Conservation (phyloP, 1,140 invertebrate species). For the Euschistus heros region DNA sequence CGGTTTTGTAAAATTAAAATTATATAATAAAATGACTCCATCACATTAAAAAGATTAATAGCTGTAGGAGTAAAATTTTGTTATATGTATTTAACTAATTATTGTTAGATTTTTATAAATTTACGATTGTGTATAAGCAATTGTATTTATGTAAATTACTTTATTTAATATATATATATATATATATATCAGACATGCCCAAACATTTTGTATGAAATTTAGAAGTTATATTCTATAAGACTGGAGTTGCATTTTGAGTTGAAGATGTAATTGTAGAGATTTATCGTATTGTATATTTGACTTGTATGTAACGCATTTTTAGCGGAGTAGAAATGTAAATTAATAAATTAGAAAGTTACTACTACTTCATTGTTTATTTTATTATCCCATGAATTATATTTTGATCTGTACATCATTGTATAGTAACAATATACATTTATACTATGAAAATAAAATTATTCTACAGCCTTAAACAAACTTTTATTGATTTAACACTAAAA, state of each 20-base stretch:
- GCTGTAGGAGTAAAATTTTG: slow-evolving; percentile 1
- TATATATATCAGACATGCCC: not conserved
- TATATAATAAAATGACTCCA: not conserved
- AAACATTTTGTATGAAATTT: slow-evolving; percentile 5
- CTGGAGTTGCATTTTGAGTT: slow-evolving; percentile 23
- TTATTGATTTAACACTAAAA: too few species aligned
- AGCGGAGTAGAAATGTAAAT: slow-evolving; percentile 15
- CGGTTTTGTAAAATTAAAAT: not conserved
- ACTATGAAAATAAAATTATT: too few species aligned
- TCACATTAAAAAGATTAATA: not conserved
- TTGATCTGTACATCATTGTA: too few species aligned
- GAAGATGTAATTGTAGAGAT: slow-evolving; percentile 10
- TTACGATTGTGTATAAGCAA: not conserved
- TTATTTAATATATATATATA: not conserved
- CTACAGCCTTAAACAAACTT: too few species aligned
- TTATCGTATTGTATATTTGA: slow-evolving; percentile 21
- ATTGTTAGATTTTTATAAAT: slow-evolving; percentile 11
- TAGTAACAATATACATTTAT: too few species aligned
- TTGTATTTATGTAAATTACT: not conserved
- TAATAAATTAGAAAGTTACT: slow-evolving; percentile 17
- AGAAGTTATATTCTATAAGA: slow-evolving; percentile 20
- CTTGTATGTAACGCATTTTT: slow-evolving; percentile 20
- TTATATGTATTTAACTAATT: not conserved
- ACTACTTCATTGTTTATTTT: not conserved
- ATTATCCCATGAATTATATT: too few species aligned